phyloP scores from a whole-genome alignment of 2,888 invertebrate species.

The Hecatera dysodea region DNA sequence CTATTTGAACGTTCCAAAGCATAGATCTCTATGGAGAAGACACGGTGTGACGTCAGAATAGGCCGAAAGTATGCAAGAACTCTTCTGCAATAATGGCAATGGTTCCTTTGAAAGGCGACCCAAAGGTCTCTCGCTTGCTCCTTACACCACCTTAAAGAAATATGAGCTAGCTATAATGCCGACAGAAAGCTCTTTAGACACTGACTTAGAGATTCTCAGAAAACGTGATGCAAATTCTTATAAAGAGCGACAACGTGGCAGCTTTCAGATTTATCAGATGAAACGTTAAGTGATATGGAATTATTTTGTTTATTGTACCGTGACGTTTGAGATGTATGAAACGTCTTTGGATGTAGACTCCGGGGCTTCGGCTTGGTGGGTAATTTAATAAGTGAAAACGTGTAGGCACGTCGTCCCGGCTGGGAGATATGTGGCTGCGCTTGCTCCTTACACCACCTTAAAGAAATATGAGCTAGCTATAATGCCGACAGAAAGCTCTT shows the following conservation, averaged over 20 bases:
- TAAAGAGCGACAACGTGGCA: conserved; percentile 39
- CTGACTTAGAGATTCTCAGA: conserved; percentile 71
- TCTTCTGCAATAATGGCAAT: too few species aligned
- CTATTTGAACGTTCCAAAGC: too few species aligned
- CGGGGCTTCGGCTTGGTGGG: too few species aligned
- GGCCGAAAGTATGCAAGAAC: too few species aligned
- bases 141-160: conserved; percentile 62
- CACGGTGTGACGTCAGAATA: too few species aligned
- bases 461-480: conserved; percentile 72
- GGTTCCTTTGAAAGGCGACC: too few species aligned
- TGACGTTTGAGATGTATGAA: too few species aligned
- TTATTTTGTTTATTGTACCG: neutral
- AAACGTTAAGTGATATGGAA: conserved; percentile 12
- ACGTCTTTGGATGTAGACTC: neutral
- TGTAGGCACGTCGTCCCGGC: neutral
- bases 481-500: conserved; percentile 73
- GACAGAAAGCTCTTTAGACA: conserved; percentile 75
- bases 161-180: conserved; percentile 71
- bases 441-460: conserved; percentile 45
- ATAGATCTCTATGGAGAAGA: too few species aligned
- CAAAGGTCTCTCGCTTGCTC: conserved; percentile 5
- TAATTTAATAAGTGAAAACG: neutral
- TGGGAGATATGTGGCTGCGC: neutral
- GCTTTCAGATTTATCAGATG: neutral
- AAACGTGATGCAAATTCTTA: conserved; percentile 71